Conservation (phyloP, 2,113 vertebrate species). For the Tringa solitaria region DNA sequence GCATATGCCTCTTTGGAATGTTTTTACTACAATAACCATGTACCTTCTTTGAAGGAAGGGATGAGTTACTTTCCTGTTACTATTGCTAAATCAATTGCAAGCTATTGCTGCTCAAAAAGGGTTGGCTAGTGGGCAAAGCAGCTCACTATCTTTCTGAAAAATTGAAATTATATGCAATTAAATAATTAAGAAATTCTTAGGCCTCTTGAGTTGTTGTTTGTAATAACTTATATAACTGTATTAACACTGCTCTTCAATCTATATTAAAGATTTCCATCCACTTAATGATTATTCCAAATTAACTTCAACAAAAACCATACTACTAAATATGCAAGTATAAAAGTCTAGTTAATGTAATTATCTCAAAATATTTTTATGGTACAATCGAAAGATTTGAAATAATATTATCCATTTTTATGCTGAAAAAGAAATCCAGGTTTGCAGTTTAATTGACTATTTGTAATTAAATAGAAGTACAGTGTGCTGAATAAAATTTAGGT, state of each 20-base stretch:
- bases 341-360: not conserved
- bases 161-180: not conserved
- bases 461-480: not conserved
- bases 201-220: not conserved
- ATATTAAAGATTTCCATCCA: not conserved
- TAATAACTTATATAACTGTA: not conserved
- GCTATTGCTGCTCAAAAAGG: not conserved
- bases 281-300: not conserved
- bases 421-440: not conserved
- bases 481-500: not conserved
- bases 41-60: not conserved
- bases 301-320: not conserved
- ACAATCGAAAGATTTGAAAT: not conserved
- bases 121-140: not conserved
- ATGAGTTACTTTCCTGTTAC: not conserved
- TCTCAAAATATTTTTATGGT: not conserved
- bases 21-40: not conserved
- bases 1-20: not conserved
- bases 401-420: not conserved
- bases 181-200: not conserved
- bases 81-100: not conserved
- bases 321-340: not conserved
- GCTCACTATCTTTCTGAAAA: not conserved
- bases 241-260: not conserved
- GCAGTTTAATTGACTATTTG: not conserved